These are phyloP conservation scores for Linepithema humile DNA, from an alignment of 1,140 invertebrate genomes.

Conservation along the genomic window DNA sequence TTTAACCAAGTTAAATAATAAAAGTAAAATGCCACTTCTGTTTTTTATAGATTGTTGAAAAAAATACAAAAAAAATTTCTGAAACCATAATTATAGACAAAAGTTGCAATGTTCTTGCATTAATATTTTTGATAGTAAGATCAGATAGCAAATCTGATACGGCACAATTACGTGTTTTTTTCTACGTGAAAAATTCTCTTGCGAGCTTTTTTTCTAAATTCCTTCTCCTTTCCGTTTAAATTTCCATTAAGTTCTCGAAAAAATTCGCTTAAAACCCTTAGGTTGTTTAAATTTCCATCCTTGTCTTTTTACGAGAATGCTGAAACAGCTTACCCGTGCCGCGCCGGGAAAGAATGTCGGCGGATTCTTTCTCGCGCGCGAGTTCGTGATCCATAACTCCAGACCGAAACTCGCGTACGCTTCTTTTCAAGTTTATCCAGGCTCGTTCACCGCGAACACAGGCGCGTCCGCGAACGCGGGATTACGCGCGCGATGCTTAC, in stretches of 20 bases:
- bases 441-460: conserved; percentile 31
- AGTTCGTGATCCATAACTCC: conserved; percentile 19
- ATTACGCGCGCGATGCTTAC: background rate
- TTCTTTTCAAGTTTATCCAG: conserved; percentile 32
- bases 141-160: background rate
- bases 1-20: background rate
- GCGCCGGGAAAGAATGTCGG: background rate
- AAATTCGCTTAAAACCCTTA: conserved; percentile 17
- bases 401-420: background rate
- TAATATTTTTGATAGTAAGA: background rate
- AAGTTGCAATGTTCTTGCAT: background rate
- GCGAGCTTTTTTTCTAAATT: background rate
- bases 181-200: background rate
- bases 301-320: background rate
- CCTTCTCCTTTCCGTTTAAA: background rate
- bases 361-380: conserved; percentile 3
- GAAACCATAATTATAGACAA: background rate
- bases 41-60: background rate
- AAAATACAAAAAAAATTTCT: no score
- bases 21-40: background rate
- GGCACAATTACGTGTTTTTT: background rate
- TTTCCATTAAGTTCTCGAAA: conserved; percentile 18
- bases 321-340: conserved; percentile 25
- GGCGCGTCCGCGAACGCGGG: background rate
- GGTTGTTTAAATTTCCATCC: conserved; percentile 2